These are phyloP conservation scores for Eupeodes latifasciatus DNA, from an alignment of 2,888 invertebrate species.

Conservation along the genomic window DNA sequence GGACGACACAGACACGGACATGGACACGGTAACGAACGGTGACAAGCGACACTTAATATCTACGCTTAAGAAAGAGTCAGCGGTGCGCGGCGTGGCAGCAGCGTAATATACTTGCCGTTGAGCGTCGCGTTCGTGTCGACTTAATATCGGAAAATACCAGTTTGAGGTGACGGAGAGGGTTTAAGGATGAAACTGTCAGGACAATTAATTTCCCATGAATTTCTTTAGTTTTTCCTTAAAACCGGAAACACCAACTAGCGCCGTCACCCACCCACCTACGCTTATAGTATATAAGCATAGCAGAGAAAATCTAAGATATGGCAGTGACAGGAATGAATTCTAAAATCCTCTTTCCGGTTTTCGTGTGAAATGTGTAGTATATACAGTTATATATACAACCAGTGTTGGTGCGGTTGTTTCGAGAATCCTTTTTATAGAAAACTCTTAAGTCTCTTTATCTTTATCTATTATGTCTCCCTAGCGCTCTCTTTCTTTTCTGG, in stretches of 20 bases:
- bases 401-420: slow-evolving; percentile 27
- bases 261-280: neutral
- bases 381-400: neutral
- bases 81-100: neutral
- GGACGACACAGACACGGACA: slow-evolving; percentile 56
- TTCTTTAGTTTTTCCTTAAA: slow-evolving; percentile 55
- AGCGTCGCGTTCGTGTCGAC: slow-evolving; percentile 4
- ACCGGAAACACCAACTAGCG: slow-evolving; percentile 32
- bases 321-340: slow-evolving; percentile 58
- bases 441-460: neutral
- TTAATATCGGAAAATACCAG: slow-evolving; percentile 16
- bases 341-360: slow-evolving; percentile 66
- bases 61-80: slow-evolving; percentile 13
- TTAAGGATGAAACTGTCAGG: slow-evolving; percentile 69
- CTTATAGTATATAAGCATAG: neutral
- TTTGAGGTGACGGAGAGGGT: slow-evolving; percentile 51
- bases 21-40: slow-evolving; percentile 57
- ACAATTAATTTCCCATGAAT: slow-evolving; percentile 75
- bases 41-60: slow-evolving; percentile 69
- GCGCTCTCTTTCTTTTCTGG: neutral
- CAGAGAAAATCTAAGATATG: neutral
- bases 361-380: slow-evolving; percentile 48
- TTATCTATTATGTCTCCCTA: neutral
- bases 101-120: neutral
- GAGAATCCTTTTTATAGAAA: slow-evolving; percentile 45